Base-by-base conservation (phyloP, 1,140 invertebrate species). In the Procambarus clarkii region DNA sequence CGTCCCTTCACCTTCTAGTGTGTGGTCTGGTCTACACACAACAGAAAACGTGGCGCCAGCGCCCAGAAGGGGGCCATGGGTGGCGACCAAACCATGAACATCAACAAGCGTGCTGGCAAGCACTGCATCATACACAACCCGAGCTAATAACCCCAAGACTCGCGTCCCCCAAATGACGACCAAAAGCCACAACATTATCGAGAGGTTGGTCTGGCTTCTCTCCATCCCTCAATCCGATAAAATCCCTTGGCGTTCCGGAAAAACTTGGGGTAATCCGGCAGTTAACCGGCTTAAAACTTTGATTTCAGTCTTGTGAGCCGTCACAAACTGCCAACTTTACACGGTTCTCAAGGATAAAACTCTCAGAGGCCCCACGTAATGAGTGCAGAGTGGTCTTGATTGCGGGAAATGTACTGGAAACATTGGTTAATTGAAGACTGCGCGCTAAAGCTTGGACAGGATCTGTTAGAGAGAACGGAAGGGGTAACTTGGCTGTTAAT, bases 231-330 rank as follows among this genome's bases (percentile, higher is more conserved):
- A 80, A 80, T 80, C 50, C 78, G 34, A 34, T 15, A 8, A 74
- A 74, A 74, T 74, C 69, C 64, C 4, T 24, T 4, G n/a, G 69
- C 69, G 8, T 15, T 34, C 69, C 5, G 69, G 69, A 34, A 74
- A 34, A 74, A 74, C 21, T 24, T 24, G 69, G 24, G 69, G 69
- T 34, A 74, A 34, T 34, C 69, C 5, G 69, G 5, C 2, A 74
- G 69, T 74, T 74, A 74, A 74, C 69, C 69, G 69, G 69, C 69
- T 74, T 74, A 74, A 74, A 74, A 74, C 69, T 74, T 74, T 74
- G 69, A 74, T 34, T 24, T 34, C 5, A 74, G 69, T 74, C 69
- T 34, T 8, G 24, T 24, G 21, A 74, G 24, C n/a, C 69, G 69
- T 34, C 69, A 74, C 69, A 34, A 74, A 34, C 69, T 74, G 8